A percentile compares a stretch with the other conserved stretches of the same genome.
phyloP scores from a whole-genome alignment of 2,113 vertebrate genomes.

The Hydrolagus affinis region DNA sequence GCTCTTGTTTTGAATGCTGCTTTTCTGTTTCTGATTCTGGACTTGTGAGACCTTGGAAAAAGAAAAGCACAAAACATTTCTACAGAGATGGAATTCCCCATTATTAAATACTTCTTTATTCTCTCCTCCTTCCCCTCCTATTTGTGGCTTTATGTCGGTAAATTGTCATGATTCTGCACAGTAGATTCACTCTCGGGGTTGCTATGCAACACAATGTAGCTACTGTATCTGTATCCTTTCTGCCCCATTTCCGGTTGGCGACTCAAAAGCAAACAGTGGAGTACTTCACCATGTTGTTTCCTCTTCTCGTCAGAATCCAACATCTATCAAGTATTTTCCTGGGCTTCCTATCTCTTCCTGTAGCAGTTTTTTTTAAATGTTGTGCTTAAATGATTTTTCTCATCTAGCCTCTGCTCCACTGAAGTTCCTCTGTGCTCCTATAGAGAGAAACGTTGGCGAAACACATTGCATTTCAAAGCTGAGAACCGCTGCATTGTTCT shows the following conservation, averaged over 20 bases:
- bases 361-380: conserved; percentile 55
- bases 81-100: conserved; percentile 34
- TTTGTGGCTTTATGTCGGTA: conserved; percentile 46
- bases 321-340: conserved; percentile 75
- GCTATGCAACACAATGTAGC: conserved; percentile 61
- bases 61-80: conserved; percentile 18
- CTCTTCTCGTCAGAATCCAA: conserved; percentile 69
- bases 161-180: conserved; percentile 51
- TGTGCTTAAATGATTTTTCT: conserved; percentile 58
- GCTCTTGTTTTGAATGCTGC: conserved; percentile 24
- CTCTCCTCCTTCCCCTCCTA: conserved; percentile 37
- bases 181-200: conserved; percentile 56
- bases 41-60: conserved; percentile 4
- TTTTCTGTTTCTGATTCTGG: conserved; percentile 26
- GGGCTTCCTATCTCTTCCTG: conserved; percentile 82
- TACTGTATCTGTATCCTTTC: conserved; percentile 70
- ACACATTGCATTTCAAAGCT: conserved; percentile 45
- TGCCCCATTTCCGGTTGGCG: conserved; percentile 72
- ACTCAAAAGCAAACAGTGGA: conserved; percentile 76
- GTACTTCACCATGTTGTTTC: conserved; percentile 64
- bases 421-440: background rate
- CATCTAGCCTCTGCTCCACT: conserved; percentile 38
- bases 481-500: conserved; percentile 48
- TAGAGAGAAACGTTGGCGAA: conserved; percentile 42
- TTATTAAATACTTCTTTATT: conserved; percentile 32